phyloP scores from a whole-genome alignment of 2,888 invertebrate species.

The Ptychoptera contaminata region DNA sequence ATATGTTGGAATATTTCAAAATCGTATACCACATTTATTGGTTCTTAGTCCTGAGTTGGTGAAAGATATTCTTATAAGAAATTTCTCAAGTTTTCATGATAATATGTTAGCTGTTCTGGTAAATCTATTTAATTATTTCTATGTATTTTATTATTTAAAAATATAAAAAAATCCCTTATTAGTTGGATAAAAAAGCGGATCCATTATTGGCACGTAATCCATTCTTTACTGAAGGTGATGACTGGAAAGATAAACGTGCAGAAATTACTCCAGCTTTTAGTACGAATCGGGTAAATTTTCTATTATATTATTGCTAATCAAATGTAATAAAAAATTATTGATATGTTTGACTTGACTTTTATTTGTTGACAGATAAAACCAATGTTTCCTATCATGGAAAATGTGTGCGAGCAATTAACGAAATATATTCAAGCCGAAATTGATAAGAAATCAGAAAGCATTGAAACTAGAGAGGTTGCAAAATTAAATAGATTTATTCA shows the following conservation, averaged over 20 bases:
- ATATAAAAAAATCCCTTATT: too few species aligned
- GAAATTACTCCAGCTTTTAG: conserved; percentile 36
- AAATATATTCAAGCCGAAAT: conserved; percentile 24
- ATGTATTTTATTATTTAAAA: too few species aligned
- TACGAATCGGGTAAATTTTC: conserved; percentile 26
- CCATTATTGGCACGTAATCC: conserved; percentile 33
- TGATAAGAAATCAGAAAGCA: conserved; percentile 19
- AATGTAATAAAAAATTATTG: not conserved
- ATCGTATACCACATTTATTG: conserved; percentile 23
- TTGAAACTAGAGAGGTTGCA: conserved; percentile 30
- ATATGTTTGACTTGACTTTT: too few species aligned
- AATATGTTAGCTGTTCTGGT: conserved; percentile 4
- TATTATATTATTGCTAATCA: too few species aligned
- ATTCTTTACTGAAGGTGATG: conserved; percentile 30
- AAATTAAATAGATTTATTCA: not conserved
- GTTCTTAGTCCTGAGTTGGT: conserved; percentile 24
- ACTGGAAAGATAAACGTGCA: conserved; percentile 34
- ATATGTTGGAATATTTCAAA: conserved; percentile 28
- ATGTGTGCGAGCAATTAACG: conserved; percentile 29
- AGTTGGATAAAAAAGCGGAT: conserved; percentile 29
- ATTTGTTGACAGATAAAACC: conserved; percentile 30
- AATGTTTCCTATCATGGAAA: conserved; percentile 32
- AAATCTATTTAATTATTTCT: too few species aligned
- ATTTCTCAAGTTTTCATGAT: conserved; percentile 28
- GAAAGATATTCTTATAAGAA: conserved; percentile 25